A percentile compares a stretch with the other conserved stretches of the same genome.
Conservation (phyloP, 2,888 invertebrate species). For the Cephus pygmeus region DNA sequence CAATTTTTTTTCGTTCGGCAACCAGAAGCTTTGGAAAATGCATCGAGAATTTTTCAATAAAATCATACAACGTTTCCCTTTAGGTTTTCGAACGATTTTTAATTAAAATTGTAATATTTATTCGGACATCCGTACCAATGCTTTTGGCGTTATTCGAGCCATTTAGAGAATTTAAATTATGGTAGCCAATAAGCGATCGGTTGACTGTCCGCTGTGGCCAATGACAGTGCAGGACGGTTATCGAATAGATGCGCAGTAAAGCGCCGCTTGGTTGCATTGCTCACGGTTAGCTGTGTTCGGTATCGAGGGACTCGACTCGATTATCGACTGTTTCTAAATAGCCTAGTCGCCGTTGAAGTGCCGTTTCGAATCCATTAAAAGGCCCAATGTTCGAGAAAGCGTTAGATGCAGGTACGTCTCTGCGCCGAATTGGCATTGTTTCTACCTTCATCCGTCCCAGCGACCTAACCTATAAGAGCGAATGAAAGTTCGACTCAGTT, state of each 20-base stretch:
- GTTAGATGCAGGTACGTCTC: not conserved
- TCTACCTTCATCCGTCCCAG: slow-evolving; percentile 7
- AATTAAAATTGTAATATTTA: not conserved
- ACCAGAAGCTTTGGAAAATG: not conserved
- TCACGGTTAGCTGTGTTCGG: not conserved
- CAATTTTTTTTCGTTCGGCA: not conserved
- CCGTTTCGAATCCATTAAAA: slow-evolving; percentile 46
- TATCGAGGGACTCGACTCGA: not conserved
- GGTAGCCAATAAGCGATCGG: not conserved
- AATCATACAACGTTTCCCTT: not conserved
- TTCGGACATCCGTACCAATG: not conserved
- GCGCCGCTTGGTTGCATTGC: not conserved
- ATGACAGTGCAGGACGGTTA: not conserved
- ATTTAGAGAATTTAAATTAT: not conserved
- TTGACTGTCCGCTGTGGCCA: not conserved
- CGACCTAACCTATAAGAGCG: not conserved
- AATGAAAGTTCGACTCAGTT: not conserved
- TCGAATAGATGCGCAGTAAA: not conserved
- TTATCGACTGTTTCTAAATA: slow-evolving; percentile 23
- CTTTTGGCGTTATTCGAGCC: not conserved
- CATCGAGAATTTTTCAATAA: not conserved
- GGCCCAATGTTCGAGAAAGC: slow-evolving; percentile 29
- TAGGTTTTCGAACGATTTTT: not conserved
- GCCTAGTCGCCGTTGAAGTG: slow-evolving; percentile 21
- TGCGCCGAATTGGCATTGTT: not conserved